A percentile compares a stretch with the other conserved stretches of the same genome.
Conservation (phyloP, 2,797 vertebrate species). For the Melopsittacus undulatus region DNA sequence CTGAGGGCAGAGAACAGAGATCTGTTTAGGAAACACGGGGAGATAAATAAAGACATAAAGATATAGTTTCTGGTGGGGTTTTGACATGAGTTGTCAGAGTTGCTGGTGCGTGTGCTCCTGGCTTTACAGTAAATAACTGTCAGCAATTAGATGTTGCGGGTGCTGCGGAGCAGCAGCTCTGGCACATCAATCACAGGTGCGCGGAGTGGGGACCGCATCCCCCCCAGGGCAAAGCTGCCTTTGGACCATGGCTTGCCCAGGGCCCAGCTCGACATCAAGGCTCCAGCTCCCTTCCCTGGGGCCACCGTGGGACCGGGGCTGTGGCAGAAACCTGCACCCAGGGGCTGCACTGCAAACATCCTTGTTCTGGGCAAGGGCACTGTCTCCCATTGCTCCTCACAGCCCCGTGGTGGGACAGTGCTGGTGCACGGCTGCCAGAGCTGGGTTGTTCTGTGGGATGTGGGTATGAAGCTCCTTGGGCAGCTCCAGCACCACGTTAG, state of each 20-base stretch:
- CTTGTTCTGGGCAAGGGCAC: not conserved
- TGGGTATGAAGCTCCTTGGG: not conserved
- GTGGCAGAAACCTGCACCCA: not conserved
- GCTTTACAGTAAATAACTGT: conserved; percentile 44
- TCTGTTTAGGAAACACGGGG: not conserved
- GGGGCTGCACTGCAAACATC: not conserved
- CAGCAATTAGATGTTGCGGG: conserved; percentile 29
- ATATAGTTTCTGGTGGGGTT: not conserved
- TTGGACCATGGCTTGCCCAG: fast-evolving
- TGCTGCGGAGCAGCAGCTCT: not conserved
- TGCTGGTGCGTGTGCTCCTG: conserved; percentile 27
- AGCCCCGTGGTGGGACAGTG: fast-evolving
- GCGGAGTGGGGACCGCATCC: fast-evolving
- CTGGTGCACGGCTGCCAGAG: fast-evolving
- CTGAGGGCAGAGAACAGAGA: not conserved
- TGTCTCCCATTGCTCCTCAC: fast-evolving
- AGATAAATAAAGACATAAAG: conserved; percentile 33
- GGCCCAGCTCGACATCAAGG: not conserved
- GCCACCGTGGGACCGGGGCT: fast-evolving
- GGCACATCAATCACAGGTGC: fast-evolving
- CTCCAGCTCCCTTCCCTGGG: not conserved
- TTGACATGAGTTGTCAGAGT: conserved; percentile 53
- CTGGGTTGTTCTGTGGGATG: not conserved
- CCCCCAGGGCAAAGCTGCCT: not conserved
- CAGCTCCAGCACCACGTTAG: not conserved